These are phyloP conservation scores for Cephalotes varians DNA, from an alignment of 2,888 invertebrate genomes.

Conservation along the genomic window DNA sequence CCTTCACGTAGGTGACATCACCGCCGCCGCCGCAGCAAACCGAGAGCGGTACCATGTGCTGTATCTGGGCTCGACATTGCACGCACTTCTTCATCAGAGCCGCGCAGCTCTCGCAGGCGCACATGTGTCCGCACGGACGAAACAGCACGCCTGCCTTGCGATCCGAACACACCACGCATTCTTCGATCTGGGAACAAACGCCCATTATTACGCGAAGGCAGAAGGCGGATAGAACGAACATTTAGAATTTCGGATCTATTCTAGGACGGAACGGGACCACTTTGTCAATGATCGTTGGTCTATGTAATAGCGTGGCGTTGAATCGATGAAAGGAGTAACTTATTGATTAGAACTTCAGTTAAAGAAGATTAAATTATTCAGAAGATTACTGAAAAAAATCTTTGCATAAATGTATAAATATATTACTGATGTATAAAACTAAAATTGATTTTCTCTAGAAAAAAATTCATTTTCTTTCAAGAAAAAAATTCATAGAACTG, in stretches of 20 bases:
- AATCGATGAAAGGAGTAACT: neutral
- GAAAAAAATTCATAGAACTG: neutral
- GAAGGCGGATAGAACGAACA: neutral
- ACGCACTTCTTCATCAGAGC: slow-evolving; percentile 99
- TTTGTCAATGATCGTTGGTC: neutral
- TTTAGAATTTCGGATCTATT: slow-evolving; percentile 21
- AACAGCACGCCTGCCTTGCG: slow-evolving; percentile 96
- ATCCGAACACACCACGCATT: slow-evolving; percentile 98
- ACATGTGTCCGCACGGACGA: slow-evolving; percentile 98
- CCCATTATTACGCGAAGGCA: slow-evolving; percentile 24
- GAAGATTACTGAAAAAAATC: neutral
- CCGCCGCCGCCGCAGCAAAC: slow-evolving; percentile 87
- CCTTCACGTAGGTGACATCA: slow-evolving; percentile 80
- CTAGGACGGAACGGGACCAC: neutral
- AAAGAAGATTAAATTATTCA: neutral
- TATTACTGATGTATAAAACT: neutral
- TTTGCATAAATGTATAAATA: neutral
- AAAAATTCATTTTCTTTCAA: neutral
- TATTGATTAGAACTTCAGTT: neutral
- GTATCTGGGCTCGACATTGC: slow-evolving; percentile 95
- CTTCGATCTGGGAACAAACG: slow-evolving; percentile 91
- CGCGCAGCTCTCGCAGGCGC: slow-evolving; percentile 96
- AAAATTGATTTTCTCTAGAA: neutral
- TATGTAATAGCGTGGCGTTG: neutral
- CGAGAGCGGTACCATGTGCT: slow-evolving; percentile 88